Conservation (phyloP, 1,140 invertebrate species). For the Euwallacea similis region DNA sequence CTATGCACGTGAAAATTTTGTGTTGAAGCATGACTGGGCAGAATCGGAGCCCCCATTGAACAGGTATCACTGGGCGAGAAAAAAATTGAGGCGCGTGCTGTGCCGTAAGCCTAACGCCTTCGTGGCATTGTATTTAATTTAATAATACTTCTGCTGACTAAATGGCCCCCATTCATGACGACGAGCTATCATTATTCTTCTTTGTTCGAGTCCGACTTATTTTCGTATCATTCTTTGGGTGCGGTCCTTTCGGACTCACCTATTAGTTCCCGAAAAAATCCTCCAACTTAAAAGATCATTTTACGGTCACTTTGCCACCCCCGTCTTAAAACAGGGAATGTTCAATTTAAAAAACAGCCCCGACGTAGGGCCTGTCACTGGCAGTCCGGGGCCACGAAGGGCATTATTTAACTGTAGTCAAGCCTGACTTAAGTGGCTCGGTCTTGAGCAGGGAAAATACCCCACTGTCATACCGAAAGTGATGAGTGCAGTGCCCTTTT, state of each 20-base stretch:
- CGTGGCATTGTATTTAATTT: slow-evolving; percentile 49
- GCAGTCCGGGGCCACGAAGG: slow-evolving; percentile 37
- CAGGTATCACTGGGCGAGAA: slow-evolving; percentile 37
- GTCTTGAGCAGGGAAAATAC: slow-evolving; percentile 7
- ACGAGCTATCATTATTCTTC: slow-evolving; percentile 46
- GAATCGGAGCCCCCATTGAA: slow-evolving; percentile 5
- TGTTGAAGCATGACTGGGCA: slow-evolving; percentile 19
- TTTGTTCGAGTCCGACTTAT: slow-evolving; percentile 41
- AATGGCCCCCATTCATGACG: slow-evolving; percentile 47
- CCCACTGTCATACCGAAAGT: slow-evolving; percentile 9
- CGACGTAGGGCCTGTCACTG: slow-evolving; percentile 45
- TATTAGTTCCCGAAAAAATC: neutral
- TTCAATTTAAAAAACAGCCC: slow-evolving; percentile 48
- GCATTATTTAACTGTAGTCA: slow-evolving; percentile 37
- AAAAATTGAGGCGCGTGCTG: slow-evolving; percentile 43
- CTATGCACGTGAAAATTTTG: slow-evolving; percentile 9
- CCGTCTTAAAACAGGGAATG: slow-evolving; percentile 39
- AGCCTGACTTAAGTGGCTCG: slow-evolving; percentile 32
- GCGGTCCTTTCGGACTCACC: slow-evolving; percentile 11
- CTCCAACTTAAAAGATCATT: slow-evolving; percentile 50
- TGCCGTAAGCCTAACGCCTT: slow-evolving; percentile 41
- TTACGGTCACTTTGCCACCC: slow-evolving; percentile 53
- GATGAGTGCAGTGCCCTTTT: neutral
- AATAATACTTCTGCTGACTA: slow-evolving; percentile 48
- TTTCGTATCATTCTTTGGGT: slow-evolving; percentile 35